These are phyloP conservation scores for Neoarius graeffei DNA, from an alignment of 2,113 vertebrate species.

Conservation along the genomic window DNA sequence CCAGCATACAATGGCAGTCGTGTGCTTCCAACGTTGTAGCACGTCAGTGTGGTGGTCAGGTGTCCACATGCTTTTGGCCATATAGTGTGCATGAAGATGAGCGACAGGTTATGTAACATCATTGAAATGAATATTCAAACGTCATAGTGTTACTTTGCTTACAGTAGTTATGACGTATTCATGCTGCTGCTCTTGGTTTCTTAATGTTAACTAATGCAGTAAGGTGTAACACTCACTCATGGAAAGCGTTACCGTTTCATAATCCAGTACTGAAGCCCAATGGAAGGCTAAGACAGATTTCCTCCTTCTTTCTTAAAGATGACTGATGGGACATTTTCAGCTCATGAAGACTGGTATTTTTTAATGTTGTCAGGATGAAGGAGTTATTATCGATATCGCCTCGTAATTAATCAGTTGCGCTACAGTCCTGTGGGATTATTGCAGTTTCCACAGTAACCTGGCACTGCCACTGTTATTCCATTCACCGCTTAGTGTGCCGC, in stretches of 20 bases:
- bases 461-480: slow-evolving; percentile 17
- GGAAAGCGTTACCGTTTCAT: background rate
- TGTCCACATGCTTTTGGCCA: background rate
- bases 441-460: slow-evolving; percentile 35
- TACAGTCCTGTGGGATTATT: slow-evolving; percentile 13
- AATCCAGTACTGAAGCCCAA: background rate
- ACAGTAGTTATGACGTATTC: background rate
- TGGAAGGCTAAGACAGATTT: background rate
- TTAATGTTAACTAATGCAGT: background rate
- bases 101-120: background rate
- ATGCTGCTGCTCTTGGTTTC: background rate
- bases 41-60: background rate
- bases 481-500: background rate
- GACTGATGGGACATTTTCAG: background rate
- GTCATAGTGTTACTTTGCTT: background rate
- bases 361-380: background rate
- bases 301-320: background rate
- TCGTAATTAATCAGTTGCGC: slow-evolving; percentile 7
- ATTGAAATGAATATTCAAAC: background rate
- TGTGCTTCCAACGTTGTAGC: background rate
- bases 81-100: background rate
- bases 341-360: background rate
- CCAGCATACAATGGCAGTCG: background rate
- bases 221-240: background rate
- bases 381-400: background rate